Evolutionary conservation across 2,888 invertebrate species (phyloP), one percentile per base, ranked within the genome.

Genomic region (Drosophila mercatorum): DNA sequence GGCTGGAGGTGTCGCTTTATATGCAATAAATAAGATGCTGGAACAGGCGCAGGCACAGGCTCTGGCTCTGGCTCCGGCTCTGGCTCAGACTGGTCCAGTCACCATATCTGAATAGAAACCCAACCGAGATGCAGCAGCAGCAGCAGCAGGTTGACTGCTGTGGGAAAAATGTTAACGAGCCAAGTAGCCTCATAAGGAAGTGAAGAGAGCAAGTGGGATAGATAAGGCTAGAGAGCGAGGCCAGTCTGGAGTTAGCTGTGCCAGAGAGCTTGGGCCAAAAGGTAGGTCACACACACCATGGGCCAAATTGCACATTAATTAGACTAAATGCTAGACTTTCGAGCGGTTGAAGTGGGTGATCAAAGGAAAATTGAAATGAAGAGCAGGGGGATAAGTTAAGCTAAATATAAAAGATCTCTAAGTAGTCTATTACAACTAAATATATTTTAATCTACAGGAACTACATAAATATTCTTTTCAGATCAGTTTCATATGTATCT

Each of bases 111-210:
- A 40, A 56, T 38, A 56, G 38, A 40, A 52, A 22, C 38, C 56
- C 68, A 62, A 56, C 43, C 17, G 31, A 56, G 22, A 22, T 22
- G 22, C 22, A 22, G 22, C 22, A 22, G 57, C 59, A 52, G 68
- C 22, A 22, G 22, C 22, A 22, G 57, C 59, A 52, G 68, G 40
- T 68, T 68, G 58, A 47, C 43, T 51, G 53, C 69, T 46, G 78
- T 86, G 83, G 82, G 78, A 84, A 80, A 83, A 87, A 84, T 87
- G 85, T 75, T 80, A 82, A 84, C 88, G 85, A 87, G 88, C 80
- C 88, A 71, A 71, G 75, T 75, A 62, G 75, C 67, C 72, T 53
- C 67, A 58, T 51, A 64, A 67, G 76, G 34, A 49, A 60, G 55
- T 53, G 63, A 36, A 17, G 56, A 31, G 34, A 31, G 34, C 43